Conservation (phyloP, 1,140 invertebrate species). For the Chelonus insularis region DNA sequence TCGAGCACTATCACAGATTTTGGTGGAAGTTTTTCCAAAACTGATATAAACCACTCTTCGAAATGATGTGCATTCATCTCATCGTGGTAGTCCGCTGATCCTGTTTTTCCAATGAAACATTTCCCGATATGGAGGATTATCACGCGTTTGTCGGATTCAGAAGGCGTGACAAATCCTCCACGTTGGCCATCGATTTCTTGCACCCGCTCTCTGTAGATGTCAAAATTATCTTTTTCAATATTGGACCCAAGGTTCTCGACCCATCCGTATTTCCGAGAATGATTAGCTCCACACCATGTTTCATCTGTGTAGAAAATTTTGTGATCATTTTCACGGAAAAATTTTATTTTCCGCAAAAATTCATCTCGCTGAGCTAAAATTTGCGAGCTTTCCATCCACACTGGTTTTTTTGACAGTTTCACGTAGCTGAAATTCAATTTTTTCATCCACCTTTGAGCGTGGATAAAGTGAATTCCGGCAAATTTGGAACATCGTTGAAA, state of each 20-base stretch:
- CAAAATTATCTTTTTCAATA: not conserved
- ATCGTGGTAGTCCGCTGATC: not conserved
- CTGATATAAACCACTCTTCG: conserved; percentile 14
- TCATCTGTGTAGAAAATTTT: conserved; percentile 20
- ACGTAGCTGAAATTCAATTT: not conserved
- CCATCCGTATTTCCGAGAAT: conserved; percentile 16
- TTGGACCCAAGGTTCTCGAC: not conserved
- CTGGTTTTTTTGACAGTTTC: conserved; percentile 8
- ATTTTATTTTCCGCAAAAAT: not conserved
- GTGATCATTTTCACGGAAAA: not conserved
- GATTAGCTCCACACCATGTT: conserved; percentile 17
- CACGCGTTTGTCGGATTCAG: conserved; percentile 11
- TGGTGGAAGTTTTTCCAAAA: conserved; percentile 34
- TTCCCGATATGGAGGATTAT: conserved; percentile 15
- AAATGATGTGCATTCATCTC: conserved; percentile 18
- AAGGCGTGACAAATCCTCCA: conserved; percentile 6
- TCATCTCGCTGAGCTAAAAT: not conserved
- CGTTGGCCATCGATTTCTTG: not conserved
- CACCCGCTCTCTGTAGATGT: not conserved
- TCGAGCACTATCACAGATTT: conserved; percentile 35
- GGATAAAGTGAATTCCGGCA: not conserved
- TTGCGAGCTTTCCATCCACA: conserved; percentile 17
- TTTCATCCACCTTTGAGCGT: not conserved
- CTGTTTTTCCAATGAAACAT: conserved; percentile 11
- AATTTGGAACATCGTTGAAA: not conserved